Base-by-base conservation (phyloP, 2,113 vertebrate species). In the Amblyopsis rosae region DNA sequence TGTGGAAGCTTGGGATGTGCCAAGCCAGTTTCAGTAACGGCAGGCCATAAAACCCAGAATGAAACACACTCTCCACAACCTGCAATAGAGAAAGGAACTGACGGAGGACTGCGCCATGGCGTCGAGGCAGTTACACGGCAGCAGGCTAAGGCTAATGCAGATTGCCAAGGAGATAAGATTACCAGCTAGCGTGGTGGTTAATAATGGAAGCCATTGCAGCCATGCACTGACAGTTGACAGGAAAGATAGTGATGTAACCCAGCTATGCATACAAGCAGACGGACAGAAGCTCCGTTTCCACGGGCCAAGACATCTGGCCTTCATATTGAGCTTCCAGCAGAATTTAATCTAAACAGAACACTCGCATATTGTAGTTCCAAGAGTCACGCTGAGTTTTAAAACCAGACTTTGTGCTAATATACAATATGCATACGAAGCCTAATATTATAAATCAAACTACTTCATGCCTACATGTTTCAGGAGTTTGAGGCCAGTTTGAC, bases 161-260 rank as follows among this genome's bases (percentile, higher is more conserved):
- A 85, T 82, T 78, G 84, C 74, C 77, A 79, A 72, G 9, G 46
- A 87, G 82, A 88, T 92, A 86, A 88, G 86, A 91, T 86, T 79
- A 87, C 78, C 82, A 73, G 85, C 86, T 77, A 81, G 77, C 59
- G 53, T 33, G 62, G 76, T 81, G 81, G 81, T 69, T 56, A 41
- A 26, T 84, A 80, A 84, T 71, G 67, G 75, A 89, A 62, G 82
- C 81, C 75, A 85, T 72, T 47, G 53, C 84, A 86, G 79, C 62
- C 63, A 72, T 83, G 70, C 65, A 57, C 70, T 79, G 82, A 88
- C 82, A 75, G 79, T 75, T 85, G 82, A 86, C 81, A 87, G 65
- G 76, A 90, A 85, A 79, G 65, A 50, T 47, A 54, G 66, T 57
- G 69, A 15, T 16, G 0, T 32, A 49, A 53, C 57, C 56, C 3